phyloP scores from a whole-genome alignment of 1,140 invertebrate species.

The Ceratosolen fusciceps region DNA sequence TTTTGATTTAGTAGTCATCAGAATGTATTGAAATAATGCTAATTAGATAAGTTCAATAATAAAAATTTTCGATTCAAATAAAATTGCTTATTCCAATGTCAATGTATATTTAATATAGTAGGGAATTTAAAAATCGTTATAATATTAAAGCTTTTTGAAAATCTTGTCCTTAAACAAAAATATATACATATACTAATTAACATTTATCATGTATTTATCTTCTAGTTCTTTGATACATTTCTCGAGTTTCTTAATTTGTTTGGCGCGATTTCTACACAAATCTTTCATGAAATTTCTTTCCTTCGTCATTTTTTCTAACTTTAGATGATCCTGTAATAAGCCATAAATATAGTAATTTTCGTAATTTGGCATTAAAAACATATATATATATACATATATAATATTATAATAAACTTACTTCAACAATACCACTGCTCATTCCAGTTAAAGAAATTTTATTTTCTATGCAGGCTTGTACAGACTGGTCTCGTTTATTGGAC shows the following conservation, averaged over 20 bases:
- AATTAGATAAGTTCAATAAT: not conserved
- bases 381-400: not conserved
- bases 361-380: not conserved
- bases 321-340: constrained; percentile 51
- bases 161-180: constrained; percentile 24
- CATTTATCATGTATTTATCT: constrained; percentile 27
- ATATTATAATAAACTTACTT: constrained; percentile 54
- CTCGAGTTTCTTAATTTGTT: constrained; percentile 55
- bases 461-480: constrained; percentile 56
- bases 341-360: constrained; percentile 11
- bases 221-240: constrained; percentile 52
- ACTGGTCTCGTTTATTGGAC: constrained; percentile 54
- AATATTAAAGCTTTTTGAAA: constrained; percentile 10
- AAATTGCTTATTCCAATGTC: not conserved
- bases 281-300: constrained; percentile 58
- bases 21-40: too few relatives aligned
- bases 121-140: not conserved
- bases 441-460: constrained; percentile 50
- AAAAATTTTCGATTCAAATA: constrained; percentile 32
- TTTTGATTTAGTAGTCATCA: not conserved
- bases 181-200: not conserved
- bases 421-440: constrained; percentile 56
- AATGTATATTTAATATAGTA: too few relatives aligned
- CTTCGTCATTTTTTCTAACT: constrained; percentile 53
- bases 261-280: constrained; percentile 53